These are phyloP conservation scores for Bathynomus jamesi DNA, from an alignment of 1,140 invertebrate species.

Conservation along the genomic window DNA sequence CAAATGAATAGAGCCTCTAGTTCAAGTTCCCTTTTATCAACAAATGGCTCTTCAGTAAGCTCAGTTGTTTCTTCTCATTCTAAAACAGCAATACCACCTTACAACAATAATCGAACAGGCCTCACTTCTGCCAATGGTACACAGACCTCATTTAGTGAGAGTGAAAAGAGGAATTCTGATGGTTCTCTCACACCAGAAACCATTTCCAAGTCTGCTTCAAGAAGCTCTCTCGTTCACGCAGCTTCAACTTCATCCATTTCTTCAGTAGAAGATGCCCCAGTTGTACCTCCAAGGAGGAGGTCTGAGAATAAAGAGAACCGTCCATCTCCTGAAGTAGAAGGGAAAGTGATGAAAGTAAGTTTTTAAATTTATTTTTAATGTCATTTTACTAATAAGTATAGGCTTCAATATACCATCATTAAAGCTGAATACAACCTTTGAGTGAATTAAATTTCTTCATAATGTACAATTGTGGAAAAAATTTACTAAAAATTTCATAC, in stretches of 20 bases:
- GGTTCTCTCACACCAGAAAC: constrained; percentile 19
- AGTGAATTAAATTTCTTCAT: no score
- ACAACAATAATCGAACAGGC: constrained; percentile 38
- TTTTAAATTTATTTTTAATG: no score
- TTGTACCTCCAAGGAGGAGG: constrained; percentile 51
- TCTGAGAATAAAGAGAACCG: constrained; percentile 48
- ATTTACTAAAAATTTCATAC: no score
- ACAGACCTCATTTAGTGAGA: constrained; percentile 3
- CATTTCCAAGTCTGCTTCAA: constrained; percentile 6
- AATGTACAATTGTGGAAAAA: no score
- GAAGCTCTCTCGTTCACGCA: constrained; percentile 6
- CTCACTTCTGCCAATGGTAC: constrained; percentile 19
- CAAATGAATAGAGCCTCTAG: neutral
- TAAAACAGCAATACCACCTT: constrained; percentile 34
- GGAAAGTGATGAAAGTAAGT: no score
- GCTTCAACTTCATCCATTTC: constrained; percentile 20
- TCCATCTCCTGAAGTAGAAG: constrained; percentile 21
- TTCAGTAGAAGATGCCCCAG: constrained; percentile 40
- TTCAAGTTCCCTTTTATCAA: neutral
- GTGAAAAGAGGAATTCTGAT: neutral
- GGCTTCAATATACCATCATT: no score
- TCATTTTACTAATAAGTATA: no score
- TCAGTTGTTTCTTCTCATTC: constrained; percentile 36
- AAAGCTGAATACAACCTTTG: no score
- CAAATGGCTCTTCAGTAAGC: neutral